These are phyloP conservation scores for Raja brachyura DNA, from an alignment of 2,113 vertebrate species.

Conservation along the genomic window DNA sequence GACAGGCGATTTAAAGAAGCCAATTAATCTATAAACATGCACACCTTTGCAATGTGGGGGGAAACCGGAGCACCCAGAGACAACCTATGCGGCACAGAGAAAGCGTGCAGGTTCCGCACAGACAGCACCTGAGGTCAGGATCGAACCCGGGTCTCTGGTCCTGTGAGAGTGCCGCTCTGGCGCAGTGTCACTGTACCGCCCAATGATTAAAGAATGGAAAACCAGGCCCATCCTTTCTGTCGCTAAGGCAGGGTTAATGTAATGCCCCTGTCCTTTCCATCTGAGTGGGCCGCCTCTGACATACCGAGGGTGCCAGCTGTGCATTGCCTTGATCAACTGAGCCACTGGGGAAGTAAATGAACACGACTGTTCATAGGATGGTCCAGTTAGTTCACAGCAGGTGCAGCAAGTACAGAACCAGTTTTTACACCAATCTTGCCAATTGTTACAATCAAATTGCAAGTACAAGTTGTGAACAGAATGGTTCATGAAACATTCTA, in stretches of 20 bases:
- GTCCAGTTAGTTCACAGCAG: slow-evolving; percentile 14
- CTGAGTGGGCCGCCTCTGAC: no score
- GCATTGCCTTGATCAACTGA: background rate
- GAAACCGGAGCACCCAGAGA: no score
- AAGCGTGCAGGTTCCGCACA: no score
- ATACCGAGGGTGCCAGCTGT: background rate
- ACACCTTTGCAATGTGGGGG: no score
- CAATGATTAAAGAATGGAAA: background rate
- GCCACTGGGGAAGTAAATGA: background rate
- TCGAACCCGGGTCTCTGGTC: no score
- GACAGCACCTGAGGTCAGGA: no score
- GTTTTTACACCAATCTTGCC: background rate
- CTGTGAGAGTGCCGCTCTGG: no score
- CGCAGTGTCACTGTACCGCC: no score
- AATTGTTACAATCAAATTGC: slow-evolving; percentile 31
- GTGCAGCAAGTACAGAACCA: background rate
- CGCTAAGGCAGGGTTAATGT: background rate
- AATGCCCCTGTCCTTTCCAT: background rate
- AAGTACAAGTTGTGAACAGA: slow-evolving; percentile 28
- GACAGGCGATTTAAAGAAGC: no score
- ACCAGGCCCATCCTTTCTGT: background rate
- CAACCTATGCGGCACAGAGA: no score
- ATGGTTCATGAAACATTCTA: slow-evolving; percentile 28
- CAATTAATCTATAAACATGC: no score
- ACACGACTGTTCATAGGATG: slow-evolving; percentile 14